Evolutionary conservation across 2,113 vertebrate species (phyloP).

Genomic region (Malaclemys terrapin): DNA sequence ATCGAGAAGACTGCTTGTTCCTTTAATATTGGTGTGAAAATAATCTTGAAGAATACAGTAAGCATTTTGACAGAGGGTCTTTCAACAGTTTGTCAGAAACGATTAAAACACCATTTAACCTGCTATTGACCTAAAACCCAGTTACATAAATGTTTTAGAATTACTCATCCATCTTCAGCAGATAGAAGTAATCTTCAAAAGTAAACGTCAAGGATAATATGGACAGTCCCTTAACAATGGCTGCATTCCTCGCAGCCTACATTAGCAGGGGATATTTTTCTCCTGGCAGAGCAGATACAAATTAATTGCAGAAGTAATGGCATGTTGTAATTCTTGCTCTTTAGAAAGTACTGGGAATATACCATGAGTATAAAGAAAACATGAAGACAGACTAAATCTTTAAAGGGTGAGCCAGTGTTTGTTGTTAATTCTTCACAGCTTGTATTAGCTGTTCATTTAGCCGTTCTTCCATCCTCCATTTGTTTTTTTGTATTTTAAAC

Average conservation of each 20-base stretch:
- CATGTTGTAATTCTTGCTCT: background rate
- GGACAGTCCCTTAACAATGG: slow-evolving; percentile 41
- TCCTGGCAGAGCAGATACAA: slow-evolving; percentile 35
- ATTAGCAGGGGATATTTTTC: slow-evolving; percentile 35
- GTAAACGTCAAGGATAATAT: slow-evolving; percentile 39
- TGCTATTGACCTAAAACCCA: slow-evolving; percentile 63
- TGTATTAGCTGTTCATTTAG: background rate
- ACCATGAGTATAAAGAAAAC: background rate
- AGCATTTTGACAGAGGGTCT: slow-evolving; percentile 45
- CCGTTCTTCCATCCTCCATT: background rate
- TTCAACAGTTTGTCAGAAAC: slow-evolving; percentile 42
- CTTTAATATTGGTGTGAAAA: slow-evolving; percentile 59
- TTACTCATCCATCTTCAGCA: slow-evolving; percentile 44
- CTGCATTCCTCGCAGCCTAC: slow-evolving; percentile 34
- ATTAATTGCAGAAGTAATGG: background rate
- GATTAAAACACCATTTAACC: slow-evolving; percentile 61
- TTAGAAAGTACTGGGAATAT: background rate
- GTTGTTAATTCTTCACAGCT: background rate
- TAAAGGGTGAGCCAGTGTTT: background rate
- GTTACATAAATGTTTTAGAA: slow-evolving; percentile 59
- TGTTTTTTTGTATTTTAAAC: background rate
- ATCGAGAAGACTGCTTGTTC: slow-evolving; percentile 51
- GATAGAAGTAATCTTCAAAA: slow-evolving; percentile 56
- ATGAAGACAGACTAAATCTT: background rate
- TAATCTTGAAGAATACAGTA: slow-evolving; percentile 33